Evolutionary conservation across 2,113 vertebrate species (phyloP).

Genomic region (Dissostichus mawsoni): DNA sequence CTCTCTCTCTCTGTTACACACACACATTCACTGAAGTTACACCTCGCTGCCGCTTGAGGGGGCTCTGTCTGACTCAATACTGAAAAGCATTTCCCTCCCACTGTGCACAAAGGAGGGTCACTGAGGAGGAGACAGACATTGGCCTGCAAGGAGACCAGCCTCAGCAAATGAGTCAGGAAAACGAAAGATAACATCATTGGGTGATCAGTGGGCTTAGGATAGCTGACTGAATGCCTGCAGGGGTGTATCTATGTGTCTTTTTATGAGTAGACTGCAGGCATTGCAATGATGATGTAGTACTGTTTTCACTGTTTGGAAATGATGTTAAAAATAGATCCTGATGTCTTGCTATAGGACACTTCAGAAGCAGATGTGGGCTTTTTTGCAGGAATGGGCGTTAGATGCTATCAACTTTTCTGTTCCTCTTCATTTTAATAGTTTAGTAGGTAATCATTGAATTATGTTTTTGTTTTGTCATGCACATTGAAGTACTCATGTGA

Average conservation of each 20-base stretch:
- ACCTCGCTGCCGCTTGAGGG: conserved; percentile 54
- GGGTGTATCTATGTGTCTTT: background rate
- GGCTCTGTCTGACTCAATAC: conserved; percentile 63
- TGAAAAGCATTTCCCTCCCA: conserved; percentile 70
- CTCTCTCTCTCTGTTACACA: conserved; percentile 46
- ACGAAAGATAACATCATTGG: conserved; percentile 19
- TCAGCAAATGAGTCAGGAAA: conserved; percentile 38
- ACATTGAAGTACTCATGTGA: background rate
- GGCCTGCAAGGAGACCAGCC: conserved; percentile 19
- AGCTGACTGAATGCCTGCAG: background rate
- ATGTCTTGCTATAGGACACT: background rate
- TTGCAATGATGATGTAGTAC: conserved; percentile 18
- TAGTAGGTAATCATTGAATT: too few relatives aligned
- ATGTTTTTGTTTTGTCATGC: background rate
- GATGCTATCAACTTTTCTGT: too few relatives aligned
- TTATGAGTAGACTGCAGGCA: background rate
- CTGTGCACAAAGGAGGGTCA: conserved; percentile 75
- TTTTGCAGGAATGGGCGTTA: too few relatives aligned
- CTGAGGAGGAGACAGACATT: conserved; percentile 53
- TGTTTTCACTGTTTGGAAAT: conserved; percentile 33
- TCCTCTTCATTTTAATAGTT: too few relatives aligned
- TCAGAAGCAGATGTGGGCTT: background rate
- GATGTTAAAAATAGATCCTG: background rate
- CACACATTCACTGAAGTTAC: conserved; percentile 18
- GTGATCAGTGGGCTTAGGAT: conserved; percentile 2